Evolutionary conservation across 1,140 invertebrate species (phyloP), one percentile per base, ranked within the genome.

Genomic region (Tigriopus japonicus): DNA sequence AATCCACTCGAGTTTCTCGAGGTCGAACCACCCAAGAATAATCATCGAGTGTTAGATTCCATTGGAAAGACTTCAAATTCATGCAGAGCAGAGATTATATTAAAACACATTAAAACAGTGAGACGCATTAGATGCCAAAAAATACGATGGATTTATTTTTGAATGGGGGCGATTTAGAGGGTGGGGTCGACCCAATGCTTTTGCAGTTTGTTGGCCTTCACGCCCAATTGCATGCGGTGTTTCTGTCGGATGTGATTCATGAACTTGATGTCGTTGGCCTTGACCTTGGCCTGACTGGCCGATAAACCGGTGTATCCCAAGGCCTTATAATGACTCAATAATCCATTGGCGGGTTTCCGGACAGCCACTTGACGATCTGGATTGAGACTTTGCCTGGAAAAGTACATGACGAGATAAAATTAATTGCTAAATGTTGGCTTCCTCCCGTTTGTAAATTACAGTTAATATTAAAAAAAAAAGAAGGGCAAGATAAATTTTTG

Each of bases 311-410:
- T 49, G 63, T 65, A 40, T 66, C 58, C 3, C 67, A 69, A 14
- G 67, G 68, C 14, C 21, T 21, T 15, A 10, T 49, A 49, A 12
- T 49, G 45, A 10, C 21, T 21, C 45, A 49, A 49, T 15, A 49
- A 15, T 5, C 10, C 3, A 17, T 35, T 17, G 52, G 14, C 24
- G 73, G 63, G 59, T 72, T 73, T 66, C 74, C 73, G 49, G 43
- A 59, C 58, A 17, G 61, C 55, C 54, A 56, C 76, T 72, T 19
- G 72, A 55, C 76, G 76, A 62, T 77, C 79, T 0, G 80, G 78
- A 67, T 80, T 79, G 10, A 87, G 68, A 65, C 78, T 83, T 69
- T 91, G 86, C 66, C 83, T 86, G 67, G 83, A 86, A 66, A 85
- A 85, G 67, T 24, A 66, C 68, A 63, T 51, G 53, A 54, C 65